Base-by-base conservation (phyloP, 2,113 vertebrate species). In the Aegotheles bennettii region DNA sequence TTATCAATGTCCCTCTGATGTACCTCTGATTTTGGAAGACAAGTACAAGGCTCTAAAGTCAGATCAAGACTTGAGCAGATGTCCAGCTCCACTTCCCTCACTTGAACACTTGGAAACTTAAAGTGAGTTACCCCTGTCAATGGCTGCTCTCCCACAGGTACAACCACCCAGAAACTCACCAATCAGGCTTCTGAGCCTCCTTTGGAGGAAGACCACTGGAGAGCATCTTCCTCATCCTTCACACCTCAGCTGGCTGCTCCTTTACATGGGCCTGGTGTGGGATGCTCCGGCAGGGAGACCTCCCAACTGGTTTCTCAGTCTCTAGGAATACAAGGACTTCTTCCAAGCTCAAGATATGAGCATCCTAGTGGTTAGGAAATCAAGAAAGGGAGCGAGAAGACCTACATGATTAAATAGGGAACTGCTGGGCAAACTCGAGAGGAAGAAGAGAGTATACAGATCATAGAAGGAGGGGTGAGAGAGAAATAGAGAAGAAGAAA, bases 211-310 rank as follows among this genome's bases (percentile, higher is more conserved):
- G 3, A 33, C 3, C 11, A 4, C 10, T 69, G 36, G 29, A 83
- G 23, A 15, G 26, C 45, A 77, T 25, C 7, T 81, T 56, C 13
- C 21, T 85, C 10, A 9, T 87, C 48, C 18, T 45, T 9, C 36
- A 47, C 31, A 35, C 13, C 21, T 48, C 24, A 57, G 31, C 20
- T 68, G 3, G 5, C 6, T 0, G 0, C 38, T 74, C 24, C 6
- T 33, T 60, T 25, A 4, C 14, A 10, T 0, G 1, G 2, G 56
- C 7, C n/a, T 28, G 43, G 11, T 14, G 10, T 20, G 13, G 33
- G 28, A n/a, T 65, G 25, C 13, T 85, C 33, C 26, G 92, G 42
- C 74, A 77, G 50, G 60, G 11, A 74, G 51, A 35, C 3, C 5
- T 5, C 8, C 9, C 0, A 1, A 5, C 6, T n/a, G 23, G 5